A percentile compares a stretch with the other conserved stretches of the same genome.
phyloP scores from a whole-genome alignment of 2,888 invertebrate species.

The Netelia fuscicornis region DNA sequence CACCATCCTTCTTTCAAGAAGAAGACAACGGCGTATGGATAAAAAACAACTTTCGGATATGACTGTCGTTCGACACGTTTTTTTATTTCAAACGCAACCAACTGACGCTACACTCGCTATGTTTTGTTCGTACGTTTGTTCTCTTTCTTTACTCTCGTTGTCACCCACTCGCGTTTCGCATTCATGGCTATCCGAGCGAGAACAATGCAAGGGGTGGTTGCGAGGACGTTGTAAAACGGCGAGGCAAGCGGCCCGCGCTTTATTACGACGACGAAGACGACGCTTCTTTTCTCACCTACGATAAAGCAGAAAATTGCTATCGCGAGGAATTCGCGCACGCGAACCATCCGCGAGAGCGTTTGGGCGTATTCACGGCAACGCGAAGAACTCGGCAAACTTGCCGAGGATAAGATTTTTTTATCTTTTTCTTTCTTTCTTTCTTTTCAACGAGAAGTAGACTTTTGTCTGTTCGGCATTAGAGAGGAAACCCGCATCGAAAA shows the following conservation, averaged over 20 bases:
- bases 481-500: slow-evolving; percentile 28
- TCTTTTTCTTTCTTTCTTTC: neutral
- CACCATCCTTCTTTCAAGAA: neutral
- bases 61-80: too few species aligned
- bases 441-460: neutral
- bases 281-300: too few species aligned
- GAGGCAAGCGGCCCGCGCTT: neutral
- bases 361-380: neutral
- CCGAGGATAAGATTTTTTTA: neutral
- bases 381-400: neutral
- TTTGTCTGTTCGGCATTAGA: slow-evolving; percentile 74
- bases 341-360: too few species aligned
- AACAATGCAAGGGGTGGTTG: slow-evolving; percentile 23
- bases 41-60: too few species aligned
- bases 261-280: too few species aligned
- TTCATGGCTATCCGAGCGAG: slow-evolving; percentile 61
- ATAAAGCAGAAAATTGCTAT: too few species aligned
- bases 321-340: too few species aligned
- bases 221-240: neutral
- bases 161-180: slow-evolving; percentile 38
- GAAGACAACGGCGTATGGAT: too few species aligned
- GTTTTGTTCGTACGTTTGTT: neutral
- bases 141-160: slow-evolving; percentile 20
- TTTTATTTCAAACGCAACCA: too few species aligned
- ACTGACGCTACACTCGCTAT: too few species aligned